phyloP scores from a whole-genome alignment of 2,797 vertebrate species.

The Macropodus opercularis region DNA sequence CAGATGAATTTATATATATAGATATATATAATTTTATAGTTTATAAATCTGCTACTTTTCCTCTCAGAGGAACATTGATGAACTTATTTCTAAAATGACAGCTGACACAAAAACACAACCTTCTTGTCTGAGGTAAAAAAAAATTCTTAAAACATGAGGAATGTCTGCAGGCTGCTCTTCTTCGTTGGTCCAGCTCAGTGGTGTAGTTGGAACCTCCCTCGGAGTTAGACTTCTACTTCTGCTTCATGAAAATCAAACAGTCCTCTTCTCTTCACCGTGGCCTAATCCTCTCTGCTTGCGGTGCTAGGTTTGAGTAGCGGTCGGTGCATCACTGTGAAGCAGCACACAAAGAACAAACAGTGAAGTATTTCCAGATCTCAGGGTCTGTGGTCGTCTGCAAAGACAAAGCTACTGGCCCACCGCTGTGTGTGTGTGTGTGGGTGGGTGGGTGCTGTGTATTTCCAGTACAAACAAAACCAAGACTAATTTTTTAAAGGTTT shows the following conservation, averaged over 20 bases:
- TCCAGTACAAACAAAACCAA: constrained; percentile 35
- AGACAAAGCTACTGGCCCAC: constrained; percentile 14
- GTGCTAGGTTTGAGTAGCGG: constrained; percentile 30
- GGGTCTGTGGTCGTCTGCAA: constrained; percentile 33
- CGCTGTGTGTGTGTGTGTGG: constrained; percentile 24
- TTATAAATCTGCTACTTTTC: not conserved
- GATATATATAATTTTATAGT: no score
- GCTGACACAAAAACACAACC: constrained; percentile 28
- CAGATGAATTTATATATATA: not conserved
- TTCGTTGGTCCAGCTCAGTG: constrained; percentile 15
- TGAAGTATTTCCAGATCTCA: constrained; percentile 35
- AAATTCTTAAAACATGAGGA: constrained; percentile 40
- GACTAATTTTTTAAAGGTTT: constrained; percentile 8
- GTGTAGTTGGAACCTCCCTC: constrained; percentile 4
- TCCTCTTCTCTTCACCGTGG: not conserved
- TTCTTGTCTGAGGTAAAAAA: constrained; percentile 4
- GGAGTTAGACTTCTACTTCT: constrained; percentile 3
- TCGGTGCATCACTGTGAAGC: constrained; percentile 27
- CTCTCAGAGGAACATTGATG: not conserved
- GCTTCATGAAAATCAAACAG: no score
- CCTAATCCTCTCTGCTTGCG: constrained; percentile 16
- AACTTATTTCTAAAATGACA: not conserved
- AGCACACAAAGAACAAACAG: constrained; percentile 37
- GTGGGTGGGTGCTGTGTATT: constrained; percentile 27
- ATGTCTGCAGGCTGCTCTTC: constrained; percentile 18